Conservation (phyloP, 2,113 vertebrate genomes). For the Eptesicus fuscus region DNA sequence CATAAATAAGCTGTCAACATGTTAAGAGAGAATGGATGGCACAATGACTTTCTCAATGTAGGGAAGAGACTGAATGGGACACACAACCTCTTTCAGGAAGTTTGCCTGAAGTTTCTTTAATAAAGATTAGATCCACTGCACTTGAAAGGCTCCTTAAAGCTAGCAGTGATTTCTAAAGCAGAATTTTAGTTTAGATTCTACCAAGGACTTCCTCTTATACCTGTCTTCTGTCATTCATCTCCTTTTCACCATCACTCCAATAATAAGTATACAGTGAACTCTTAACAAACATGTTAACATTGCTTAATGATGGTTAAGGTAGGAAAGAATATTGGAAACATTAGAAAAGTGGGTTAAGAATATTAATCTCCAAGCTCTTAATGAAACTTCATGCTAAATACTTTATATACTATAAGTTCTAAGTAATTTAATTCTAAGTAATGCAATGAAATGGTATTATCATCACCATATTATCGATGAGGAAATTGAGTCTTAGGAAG, state of each 20-base stretch:
- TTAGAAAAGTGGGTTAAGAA: neutral
- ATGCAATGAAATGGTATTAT: neutral
- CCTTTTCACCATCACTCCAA: neutral
- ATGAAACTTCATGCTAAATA: neutral
- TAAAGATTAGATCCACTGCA: neutral
- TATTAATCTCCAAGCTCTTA: neutral
- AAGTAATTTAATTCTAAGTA: neutral
- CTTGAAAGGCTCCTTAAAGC: neutral
- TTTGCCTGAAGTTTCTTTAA: neutral
- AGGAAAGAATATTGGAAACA: neutral
- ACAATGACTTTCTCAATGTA: neutral
- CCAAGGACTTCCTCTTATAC: neutral
- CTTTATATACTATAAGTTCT: neutral
- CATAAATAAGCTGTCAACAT: neutral
- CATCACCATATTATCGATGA: neutral
- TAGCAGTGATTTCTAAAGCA: neutral
- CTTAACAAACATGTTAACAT: neutral
- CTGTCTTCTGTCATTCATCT: neutral
- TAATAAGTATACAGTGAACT: neutral
- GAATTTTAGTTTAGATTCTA: neutral
- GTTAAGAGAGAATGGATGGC: conserved; percentile 15
- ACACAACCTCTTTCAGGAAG: neutral
- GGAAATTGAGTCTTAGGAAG: neutral
- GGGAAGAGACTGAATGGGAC: neutral
- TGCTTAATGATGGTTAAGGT: neutral